phyloP scores from a whole-genome alignment of 2,797 vertebrate genomes.

The Crocidura indochinensis region DNA sequence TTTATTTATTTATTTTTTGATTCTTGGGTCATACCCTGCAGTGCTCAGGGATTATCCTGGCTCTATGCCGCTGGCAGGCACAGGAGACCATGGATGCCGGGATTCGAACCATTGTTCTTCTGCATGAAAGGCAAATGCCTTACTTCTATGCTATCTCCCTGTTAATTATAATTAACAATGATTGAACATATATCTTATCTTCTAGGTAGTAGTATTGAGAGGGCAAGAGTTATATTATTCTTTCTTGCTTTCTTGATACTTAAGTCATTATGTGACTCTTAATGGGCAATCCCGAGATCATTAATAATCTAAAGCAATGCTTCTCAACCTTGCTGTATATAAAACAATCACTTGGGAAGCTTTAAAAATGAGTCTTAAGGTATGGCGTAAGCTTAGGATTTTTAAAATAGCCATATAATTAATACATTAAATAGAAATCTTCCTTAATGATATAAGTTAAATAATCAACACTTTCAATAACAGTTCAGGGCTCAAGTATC shows the following conservation, averaged over 20 bases:
- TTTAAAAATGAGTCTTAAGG: constrained; percentile 42
- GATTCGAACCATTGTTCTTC: too few species aligned
- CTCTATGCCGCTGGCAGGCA: too few species aligned
- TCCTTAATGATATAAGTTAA: constrained; percentile 2
- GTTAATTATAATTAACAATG: background rate
- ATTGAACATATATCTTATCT: background rate
- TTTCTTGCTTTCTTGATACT: background rate
- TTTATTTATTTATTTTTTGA: too few species aligned
- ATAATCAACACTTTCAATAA: constrained; percentile 39
- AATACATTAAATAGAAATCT: constrained; percentile 26
- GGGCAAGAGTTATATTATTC: background rate
- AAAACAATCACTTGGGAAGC: background rate
- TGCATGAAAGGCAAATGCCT: too few species aligned
- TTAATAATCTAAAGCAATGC: constrained; percentile 14
- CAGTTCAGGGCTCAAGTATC: background rate
- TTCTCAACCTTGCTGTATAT: constrained; percentile 8
- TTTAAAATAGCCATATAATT: constrained; percentile 50
- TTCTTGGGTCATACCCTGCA: too few species aligned
- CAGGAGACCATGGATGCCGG: too few species aligned
- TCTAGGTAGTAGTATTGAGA: constrained; percentile 20
- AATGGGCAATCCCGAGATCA: background rate
- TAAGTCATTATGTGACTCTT: background rate
- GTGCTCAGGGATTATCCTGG: too few species aligned
- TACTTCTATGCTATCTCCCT: too few species aligned
- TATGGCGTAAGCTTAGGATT: background rate